Evolutionary conservation across 2,113 vertebrate species (phyloP).

Genomic region (Megaceryle maxima): DNA sequence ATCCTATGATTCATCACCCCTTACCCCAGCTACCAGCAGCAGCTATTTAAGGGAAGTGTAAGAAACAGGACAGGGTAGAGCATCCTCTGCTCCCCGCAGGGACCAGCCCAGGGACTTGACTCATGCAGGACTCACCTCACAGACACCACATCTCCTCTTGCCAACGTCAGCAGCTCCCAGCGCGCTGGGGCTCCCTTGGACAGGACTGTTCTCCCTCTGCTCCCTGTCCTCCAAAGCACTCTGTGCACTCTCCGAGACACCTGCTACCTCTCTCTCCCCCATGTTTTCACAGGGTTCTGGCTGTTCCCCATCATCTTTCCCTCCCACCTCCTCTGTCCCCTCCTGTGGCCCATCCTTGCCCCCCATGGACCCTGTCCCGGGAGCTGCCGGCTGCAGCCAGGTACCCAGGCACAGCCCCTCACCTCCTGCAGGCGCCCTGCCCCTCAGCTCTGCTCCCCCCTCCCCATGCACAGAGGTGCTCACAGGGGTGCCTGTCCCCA

Average conservation of each 20-base stretch:
- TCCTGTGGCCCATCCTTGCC: neutral
- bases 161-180: rapidly evolving
- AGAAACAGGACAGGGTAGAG: rapidly evolving
- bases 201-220: neutral
- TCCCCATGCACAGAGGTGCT: rapidly evolving
- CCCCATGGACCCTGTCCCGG: neutral
- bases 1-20: neutral
- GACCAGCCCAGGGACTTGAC: neutral
- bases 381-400: neutral
- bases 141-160: rapidly evolving
- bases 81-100: neutral
- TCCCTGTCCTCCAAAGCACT: neutral
- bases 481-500: neutral
- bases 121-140: neutral
- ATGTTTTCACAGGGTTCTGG: rapidly evolving
- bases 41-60: neutral
- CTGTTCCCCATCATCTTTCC: rapidly evolving
- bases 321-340: rapidly evolving
- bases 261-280: rapidly evolving
- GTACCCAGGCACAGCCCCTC: neutral
- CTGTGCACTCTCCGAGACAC: rapidly evolving
- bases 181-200: rapidly evolving
- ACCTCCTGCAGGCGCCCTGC: rapidly evolving
- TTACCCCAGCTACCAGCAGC: neutral
- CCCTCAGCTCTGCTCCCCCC: rapidly evolving